Evolutionary conservation across 2,888 invertebrate species (phyloP).

Genomic region (Oscheius onirici): DNA sequence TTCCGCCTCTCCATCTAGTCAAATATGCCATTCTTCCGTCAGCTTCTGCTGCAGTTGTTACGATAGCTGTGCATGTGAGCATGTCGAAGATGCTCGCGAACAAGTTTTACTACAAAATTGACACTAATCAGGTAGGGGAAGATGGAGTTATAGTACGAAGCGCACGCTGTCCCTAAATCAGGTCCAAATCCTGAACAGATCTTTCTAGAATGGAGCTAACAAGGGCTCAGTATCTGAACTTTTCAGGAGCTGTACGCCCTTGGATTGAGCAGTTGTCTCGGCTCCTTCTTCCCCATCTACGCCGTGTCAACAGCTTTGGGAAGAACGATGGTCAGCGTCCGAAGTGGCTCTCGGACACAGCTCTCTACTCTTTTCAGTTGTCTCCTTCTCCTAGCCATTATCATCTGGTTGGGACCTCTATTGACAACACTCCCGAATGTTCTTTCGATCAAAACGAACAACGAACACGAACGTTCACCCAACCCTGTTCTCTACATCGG

Average conservation of each 20-base stretch:
- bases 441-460: too few species aligned
- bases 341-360: slow-evolving; percentile 86
- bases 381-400: slow-evolving; percentile 80
- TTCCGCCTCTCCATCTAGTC: slow-evolving; percentile 60
- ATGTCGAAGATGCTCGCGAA: slow-evolving; percentile 74
- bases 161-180: too few species aligned
- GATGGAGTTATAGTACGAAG: too few species aligned
- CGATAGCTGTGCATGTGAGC: slow-evolving; percentile 74
- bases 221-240: too few species aligned
- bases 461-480: too few species aligned
- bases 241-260: slow-evolving; percentile 59
- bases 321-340: slow-evolving; percentile 80
- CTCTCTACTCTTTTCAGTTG: slow-evolving; percentile 81
- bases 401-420: slow-evolving; percentile 87
- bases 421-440: slow-evolving; percentile 85
- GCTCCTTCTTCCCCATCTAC: slow-evolving; percentile 75
- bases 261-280: slow-evolving; percentile 78
- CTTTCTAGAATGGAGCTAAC: too few species aligned
- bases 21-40: slow-evolving; percentile 75
- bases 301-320: slow-evolving; percentile 74
- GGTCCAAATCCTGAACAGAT: too few species aligned
- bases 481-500: too few species aligned
- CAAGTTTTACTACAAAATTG: slow-evolving; percentile 73
- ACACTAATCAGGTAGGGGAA: slow-evolving; percentile 74
- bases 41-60: slow-evolving; percentile 73